These are phyloP conservation scores for Sapajus apella DNA, from an alignment of 2,113 vertebrate species.

Conservation along the genomic window DNA sequence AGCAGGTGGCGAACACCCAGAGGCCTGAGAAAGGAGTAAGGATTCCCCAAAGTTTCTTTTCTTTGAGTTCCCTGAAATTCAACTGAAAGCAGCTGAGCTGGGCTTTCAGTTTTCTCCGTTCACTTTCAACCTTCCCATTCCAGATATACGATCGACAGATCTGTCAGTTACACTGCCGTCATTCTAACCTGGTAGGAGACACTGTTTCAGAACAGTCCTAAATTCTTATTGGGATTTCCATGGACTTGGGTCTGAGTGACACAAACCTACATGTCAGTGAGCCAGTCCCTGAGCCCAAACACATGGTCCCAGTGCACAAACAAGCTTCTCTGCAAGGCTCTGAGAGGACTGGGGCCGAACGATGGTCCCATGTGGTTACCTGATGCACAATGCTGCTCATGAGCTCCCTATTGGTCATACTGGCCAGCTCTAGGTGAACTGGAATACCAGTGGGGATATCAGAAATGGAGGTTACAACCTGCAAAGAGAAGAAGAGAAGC, in stretches of 20 bases:
- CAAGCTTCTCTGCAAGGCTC: neutral
- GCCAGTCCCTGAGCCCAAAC: neutral
- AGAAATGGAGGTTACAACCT: slow-evolving; percentile 92
- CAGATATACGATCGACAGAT: neutral
- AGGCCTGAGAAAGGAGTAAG: neutral
- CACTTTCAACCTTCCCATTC: neutral
- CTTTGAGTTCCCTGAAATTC: neutral
- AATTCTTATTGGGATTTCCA: neutral
- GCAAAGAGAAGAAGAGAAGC: neutral
- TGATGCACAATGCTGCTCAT: slow-evolving; percentile 95
- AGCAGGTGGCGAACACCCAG: neutral
- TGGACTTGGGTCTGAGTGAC: neutral
- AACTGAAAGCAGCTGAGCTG: neutral
- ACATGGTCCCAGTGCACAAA: neutral
- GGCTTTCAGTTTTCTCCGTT: neutral
- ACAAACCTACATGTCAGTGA: neutral
- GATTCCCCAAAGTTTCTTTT: neutral
- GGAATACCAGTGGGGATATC: slow-evolving; percentile 91
- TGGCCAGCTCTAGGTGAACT: slow-evolving; percentile 96
- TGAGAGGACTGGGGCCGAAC: neutral
- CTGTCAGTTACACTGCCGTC: accelerated
- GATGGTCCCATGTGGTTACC: slow-evolving; percentile 85
- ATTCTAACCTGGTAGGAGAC: neutral
- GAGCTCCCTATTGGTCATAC: slow-evolving; percentile 95
- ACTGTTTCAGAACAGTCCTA: neutral